Base-by-base conservation (phyloP, 2,797 vertebrate species). In the Yasuhikotakia modesta region DNA sequence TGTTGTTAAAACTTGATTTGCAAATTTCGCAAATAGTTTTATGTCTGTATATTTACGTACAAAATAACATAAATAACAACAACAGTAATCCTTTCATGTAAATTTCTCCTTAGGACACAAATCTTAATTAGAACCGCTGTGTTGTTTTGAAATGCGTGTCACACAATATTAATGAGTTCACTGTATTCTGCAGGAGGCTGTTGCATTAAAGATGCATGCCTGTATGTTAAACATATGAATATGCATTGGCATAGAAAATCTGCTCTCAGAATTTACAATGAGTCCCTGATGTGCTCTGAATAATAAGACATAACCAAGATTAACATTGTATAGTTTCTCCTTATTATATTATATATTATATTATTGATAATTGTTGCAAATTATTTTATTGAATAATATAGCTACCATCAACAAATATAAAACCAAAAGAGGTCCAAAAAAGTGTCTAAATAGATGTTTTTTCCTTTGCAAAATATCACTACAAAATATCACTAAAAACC, bases 151-250 rank as follows among this genome's bases (percentile, higher is more conserved):
- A 88, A 91, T 85, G 90, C 90, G 87, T 87, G 88, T 86, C 80
- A 88, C 91, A 85, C 85, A 12, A 76, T 86, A 90, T 90, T 92
- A 91, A 93, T 92, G 91, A 93, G 90, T 85, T 81, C 81, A 81
- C 83, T 86, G 87, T 87, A 91, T 90, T 90, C 88, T 83, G 52
- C 68, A 68, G 86, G 86, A 81, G 85, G 83, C 84, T 82, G 73
- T 83, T 84, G 88, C 88, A 90, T 92, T 91, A 90, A 79, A 82
- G 86, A 89, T 91, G 89, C 90, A 90, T 87, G 90, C 88, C 88
- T 93, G 91, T 92, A 93, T 85, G 90, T 93, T 92, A 93, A 93
- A 93, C 92, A 93, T 90, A 94, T 94, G 90, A 94, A 93, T 94
- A 93, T 94, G 90, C 92, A 94, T 92, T 85, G 80, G 76, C 87